A percentile compares a stretch with the other conserved stretches of the same genome.
Conservation (phyloP, 2,888 invertebrate species). For the Ectemnius continuus region DNA sequence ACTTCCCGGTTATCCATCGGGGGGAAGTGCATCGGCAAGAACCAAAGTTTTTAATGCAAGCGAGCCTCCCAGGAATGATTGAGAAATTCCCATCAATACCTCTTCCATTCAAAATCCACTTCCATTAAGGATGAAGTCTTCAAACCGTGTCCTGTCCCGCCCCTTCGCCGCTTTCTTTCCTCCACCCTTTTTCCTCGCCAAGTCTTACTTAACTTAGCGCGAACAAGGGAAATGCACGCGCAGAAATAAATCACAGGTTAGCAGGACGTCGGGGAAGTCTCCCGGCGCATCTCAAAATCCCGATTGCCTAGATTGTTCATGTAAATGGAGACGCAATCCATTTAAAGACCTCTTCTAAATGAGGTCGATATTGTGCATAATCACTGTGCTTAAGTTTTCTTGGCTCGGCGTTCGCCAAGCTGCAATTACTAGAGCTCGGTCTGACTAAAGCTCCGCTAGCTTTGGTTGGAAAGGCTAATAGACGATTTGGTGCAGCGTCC, state of each 20-base stretch:
- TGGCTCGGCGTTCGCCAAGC: no score
- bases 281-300: neutral
- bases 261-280: neutral
- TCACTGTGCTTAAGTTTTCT: no score
- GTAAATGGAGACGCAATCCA: slow-evolving; percentile 41
- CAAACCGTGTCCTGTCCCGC: no score
- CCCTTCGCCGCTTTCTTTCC: no score
- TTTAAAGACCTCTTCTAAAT: no score
- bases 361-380: no score
- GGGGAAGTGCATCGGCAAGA: neutral
- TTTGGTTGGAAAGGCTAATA: neutral
- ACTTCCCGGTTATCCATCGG: neutral
- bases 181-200: neutral
- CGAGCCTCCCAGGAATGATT: neutral
- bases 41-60: slow-evolving; percentile 1
- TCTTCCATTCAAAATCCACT: no score
- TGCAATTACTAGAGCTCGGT: no score
- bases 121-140: no score
- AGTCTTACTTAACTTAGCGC: no score
- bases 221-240: no score
- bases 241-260: neutral
- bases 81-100: neutral
- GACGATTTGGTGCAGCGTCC: neutral
- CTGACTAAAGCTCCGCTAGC: no score
- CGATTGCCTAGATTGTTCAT: slow-evolving; percentile 38